Evolutionary conservation across 2,797 vertebrate species (phyloP), one percentile per base, ranked within the genome.

Genomic region (Triplophysa bombifrons): DNA sequence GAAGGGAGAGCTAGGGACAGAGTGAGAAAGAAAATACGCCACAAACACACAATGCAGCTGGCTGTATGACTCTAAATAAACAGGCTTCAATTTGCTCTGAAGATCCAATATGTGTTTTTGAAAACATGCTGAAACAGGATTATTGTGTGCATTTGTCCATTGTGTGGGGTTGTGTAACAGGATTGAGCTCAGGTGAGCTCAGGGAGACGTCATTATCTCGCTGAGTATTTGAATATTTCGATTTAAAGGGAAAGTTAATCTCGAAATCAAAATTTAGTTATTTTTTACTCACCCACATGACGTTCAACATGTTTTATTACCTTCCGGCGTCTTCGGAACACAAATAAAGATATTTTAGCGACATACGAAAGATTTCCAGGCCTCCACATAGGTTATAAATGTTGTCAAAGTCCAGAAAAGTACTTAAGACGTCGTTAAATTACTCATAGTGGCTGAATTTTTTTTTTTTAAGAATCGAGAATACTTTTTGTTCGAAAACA

Each of bases 201-300:
- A 79, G 27, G 25, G 22, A 44, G 30, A 22, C 2, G 2, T 7
- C 22, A 72, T 73, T 72, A 67, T 20, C 17, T 55, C 56, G 68
- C 5, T 5, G 63, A 41, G 34, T 9, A 73, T 82, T 84, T 84
- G 64, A 78, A 84, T 80, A 84, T 76, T 69, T 63, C 80, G 74
- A 82, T 72, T 20, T 20, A 38, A 38, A 38, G 34, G 34, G 6
- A 38, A 38, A 38, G 34, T 7, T 38, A 6, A 38, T 6, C 34
- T 38, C 34, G 1, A 38, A 38, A 7, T 38, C 6, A 38, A 38
- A 38, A 38, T 38, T 30, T 4, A 5, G 30, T 30, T 30, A 30
- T 30, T 30, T 38, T 38, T 38, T 38, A 38, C 34, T 38, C 34
- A 34, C 34, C 34, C 34, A 34, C 34, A 34, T 34, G 34, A 30